Conservation (phyloP, 2,113 vertebrate genomes). For the Urocitellus parryii region DNA sequence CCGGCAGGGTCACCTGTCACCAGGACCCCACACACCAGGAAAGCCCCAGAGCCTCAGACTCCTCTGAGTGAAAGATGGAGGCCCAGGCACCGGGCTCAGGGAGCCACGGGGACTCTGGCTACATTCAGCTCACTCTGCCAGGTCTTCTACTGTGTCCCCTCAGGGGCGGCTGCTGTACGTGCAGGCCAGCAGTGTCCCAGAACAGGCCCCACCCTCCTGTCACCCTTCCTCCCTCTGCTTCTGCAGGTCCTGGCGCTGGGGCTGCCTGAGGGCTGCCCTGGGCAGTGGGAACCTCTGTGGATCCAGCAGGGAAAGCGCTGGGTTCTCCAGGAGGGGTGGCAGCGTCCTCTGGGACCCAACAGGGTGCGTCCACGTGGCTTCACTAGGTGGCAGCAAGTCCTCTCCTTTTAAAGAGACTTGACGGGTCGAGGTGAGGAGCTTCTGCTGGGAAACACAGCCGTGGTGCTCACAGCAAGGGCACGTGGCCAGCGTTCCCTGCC, state of each 20-base stretch:
- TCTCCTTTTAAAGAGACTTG: constrained; percentile 27
- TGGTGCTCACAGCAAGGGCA: background rate
- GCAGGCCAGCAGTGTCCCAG: background rate
- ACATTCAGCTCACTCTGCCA: background rate
- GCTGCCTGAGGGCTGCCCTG: no score
- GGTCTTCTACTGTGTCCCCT: background rate
- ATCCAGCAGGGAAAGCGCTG: no score
- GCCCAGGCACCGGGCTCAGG: background rate
- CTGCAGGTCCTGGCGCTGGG: background rate
- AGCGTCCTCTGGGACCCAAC: no score
- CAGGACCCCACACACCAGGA: background rate
- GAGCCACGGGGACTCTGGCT: background rate
- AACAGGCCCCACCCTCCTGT: background rate
- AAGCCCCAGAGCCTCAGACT: background rate
- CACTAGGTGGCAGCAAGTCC: constrained; percentile 73
- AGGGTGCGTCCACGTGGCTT: background rate
- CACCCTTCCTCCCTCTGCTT: background rate
- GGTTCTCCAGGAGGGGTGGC: no score
- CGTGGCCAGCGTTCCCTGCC: background rate
- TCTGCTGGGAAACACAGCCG: background rate
- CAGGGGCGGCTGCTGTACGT: background rate
- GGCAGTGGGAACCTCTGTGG: no score
- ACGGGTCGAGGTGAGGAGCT: background rate
- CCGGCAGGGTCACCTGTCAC: background rate
- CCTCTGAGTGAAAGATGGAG: background rate